Base-by-base conservation (phyloP, 2,797 vertebrate genomes). In the Microtus californicus region DNA sequence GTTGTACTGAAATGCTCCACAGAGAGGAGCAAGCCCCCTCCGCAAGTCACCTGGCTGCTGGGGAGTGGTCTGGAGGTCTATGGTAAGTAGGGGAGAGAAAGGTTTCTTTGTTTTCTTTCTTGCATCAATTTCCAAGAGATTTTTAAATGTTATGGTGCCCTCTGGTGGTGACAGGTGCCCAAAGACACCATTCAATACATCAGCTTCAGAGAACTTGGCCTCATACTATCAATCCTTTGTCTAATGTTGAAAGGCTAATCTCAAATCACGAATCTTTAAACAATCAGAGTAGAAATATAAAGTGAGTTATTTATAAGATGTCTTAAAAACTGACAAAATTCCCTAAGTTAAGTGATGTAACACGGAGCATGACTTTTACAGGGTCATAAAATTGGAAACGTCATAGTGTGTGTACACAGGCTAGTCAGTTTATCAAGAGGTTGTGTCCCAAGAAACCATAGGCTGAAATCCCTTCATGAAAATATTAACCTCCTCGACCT, bases 41-140 rank as follows among this genome's bases (percentile, higher is more conserved):
- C 99, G 0, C 97, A 34, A 92, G 96, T 99, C 2, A 98, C 98
- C 80, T 99, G 99, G 99, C 83, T 97, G 0, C 5, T 99, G 21
- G 96, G 97, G 45, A 97, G 96, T 0, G 82, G 92, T 51, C 7
- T 98, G 1, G 98, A 99, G 87, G 77, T 99, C 15, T 76, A 77
- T 0, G 97, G 99, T 98, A 88, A 96, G 97, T 34, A 73, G 12
- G 2, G 51, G 37, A 0, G 4, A 3, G 37, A 74, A 6, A 1
- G 0, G 25, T 0, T n/a, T 67, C 76, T 89, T 86, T 80, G 77
- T 92, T 96, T 78, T 86, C 73, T 43, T 90, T 29, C 56, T 73
- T 45, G 12, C 21, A 80, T 13, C n/a, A 9, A 48, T 61, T 63
- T 69, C 34, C 8, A 51, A 71, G 65, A n/a, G 17, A 37, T 40